Conservation (phyloP, 2,113 vertebrate genomes). For the Pantherophis guttatus region DNA sequence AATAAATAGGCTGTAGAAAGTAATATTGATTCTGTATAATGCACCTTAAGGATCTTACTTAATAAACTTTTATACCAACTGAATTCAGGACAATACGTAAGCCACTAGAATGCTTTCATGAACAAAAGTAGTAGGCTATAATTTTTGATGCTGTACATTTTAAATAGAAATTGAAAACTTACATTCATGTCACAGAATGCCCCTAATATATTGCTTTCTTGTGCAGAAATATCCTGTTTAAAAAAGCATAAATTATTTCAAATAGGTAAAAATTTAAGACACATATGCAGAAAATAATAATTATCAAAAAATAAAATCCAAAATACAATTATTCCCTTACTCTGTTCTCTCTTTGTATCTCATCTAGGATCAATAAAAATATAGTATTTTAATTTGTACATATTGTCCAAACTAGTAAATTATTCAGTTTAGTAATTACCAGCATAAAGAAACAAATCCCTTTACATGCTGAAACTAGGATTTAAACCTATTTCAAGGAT, state of each 20-base stretch:
- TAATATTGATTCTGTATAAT: not conserved
- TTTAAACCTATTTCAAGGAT: not conserved
- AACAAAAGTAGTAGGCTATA: not conserved
- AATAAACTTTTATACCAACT: not conserved
- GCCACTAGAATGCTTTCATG: not conserved
- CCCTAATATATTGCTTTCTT: conserved; percentile 98
- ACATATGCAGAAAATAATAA: not conserved
- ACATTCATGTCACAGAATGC: conserved; percentile 99
- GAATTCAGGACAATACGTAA: not conserved
- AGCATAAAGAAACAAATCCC: not conserved
- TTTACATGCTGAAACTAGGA: not conserved
- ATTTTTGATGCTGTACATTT: conserved; percentile 5
- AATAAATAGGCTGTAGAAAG: not conserved
- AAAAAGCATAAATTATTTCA: conserved; percentile 23
- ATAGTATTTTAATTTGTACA: not conserved
- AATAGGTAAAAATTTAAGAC: conserved; percentile 1
- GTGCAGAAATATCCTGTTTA: conserved; percentile 93
- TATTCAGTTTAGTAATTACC: not conserved
- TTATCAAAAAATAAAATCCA: not conserved
- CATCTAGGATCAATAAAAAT: not conserved
- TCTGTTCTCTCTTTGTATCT: not conserved
- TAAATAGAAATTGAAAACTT: conserved; percentile 70
- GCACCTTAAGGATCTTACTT: not conserved
- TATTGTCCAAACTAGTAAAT: not conserved
- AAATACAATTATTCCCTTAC: not conserved